Evolutionary conservation across 2,797 vertebrate species (phyloP).

Genomic region (Microcaecilia unicolor): DNA sequence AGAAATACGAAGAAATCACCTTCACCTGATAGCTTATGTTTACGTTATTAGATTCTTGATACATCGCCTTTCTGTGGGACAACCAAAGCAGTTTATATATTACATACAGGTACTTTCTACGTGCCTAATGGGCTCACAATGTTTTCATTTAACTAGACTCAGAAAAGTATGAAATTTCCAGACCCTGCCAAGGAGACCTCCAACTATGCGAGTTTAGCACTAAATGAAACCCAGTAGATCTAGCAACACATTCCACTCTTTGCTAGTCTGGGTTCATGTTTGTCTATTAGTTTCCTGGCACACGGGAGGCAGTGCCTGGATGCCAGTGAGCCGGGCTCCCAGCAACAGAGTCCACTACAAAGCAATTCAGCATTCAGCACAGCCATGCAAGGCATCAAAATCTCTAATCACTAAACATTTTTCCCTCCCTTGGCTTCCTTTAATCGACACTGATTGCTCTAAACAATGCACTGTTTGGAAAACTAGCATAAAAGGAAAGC

Average conservation of each 20-base stretch:
- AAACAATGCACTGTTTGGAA: too few relatives aligned
- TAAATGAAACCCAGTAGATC: constrained; percentile 13
- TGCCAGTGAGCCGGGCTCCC: constrained; percentile 24
- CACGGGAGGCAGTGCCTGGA: constrained; percentile 3
- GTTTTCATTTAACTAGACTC: too few relatives aligned
- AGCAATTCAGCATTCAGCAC: constrained; percentile 39
- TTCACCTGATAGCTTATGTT: too few relatives aligned
- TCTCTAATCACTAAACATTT: not conserved
- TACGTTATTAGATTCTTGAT: too few relatives aligned
- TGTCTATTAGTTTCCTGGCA: constrained; percentile 9
- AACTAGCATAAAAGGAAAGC: too few relatives aligned
- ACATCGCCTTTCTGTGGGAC: too few relatives aligned
- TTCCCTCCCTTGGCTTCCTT: too few relatives aligned
- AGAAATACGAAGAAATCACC: too few relatives aligned
- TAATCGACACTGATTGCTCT: not conserved
- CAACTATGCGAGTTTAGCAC: not conserved
- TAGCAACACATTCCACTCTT: constrained; percentile 10
- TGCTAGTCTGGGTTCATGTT: constrained; percentile 19
- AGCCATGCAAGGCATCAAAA: constrained; percentile 36
- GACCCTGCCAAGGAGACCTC: not conserved
- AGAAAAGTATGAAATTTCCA: constrained; percentile 6
- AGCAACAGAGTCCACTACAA: constrained; percentile 6
- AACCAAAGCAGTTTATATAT: too few relatives aligned
- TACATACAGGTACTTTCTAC: too few relatives aligned
- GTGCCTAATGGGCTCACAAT: too few relatives aligned